A percentile compares a stretch with the other conserved stretches of the same genome.
Evolutionary conservation across 2,797 vertebrate genomes (phyloP).

Genomic region (Gymnothorax reevesii): DNA sequence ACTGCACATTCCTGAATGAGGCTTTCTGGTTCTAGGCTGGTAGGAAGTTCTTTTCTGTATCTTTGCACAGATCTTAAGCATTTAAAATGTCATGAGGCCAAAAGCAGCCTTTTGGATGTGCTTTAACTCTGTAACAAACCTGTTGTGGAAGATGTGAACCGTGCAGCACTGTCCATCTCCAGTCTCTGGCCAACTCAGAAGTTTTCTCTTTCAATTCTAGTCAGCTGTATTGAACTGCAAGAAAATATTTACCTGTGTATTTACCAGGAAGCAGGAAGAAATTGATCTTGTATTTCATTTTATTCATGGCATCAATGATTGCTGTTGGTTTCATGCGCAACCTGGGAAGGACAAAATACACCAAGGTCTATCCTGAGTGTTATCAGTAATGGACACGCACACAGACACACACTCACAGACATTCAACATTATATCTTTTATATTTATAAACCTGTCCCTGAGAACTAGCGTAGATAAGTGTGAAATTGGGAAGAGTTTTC

Average conservation of each 20-base stretch:
- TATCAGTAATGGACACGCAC: neutral
- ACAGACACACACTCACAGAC: neutral
- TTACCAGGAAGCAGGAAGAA: neutral
- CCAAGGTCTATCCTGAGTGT: neutral
- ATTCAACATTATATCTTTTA: neutral
- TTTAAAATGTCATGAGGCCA: neutral
- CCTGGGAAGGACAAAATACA: neutral
- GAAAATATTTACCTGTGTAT: neutral
- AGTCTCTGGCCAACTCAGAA: neutral
- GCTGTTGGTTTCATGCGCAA: neutral
- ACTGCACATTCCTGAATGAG: neutral
- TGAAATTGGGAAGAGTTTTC: neutral
- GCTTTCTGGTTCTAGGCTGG: neutral
- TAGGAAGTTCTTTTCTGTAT: neutral
- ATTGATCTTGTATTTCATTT: neutral
- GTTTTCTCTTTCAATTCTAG: neutral
- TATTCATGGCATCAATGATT: neutral
- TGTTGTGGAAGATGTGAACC: neutral
- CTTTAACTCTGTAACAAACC: neutral
- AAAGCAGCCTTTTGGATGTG: neutral
- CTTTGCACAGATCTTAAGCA: neutral
- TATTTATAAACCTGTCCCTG: neutral
- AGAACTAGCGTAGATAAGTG: constrained; percentile 8
- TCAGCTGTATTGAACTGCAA: neutral
- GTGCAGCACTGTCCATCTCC: neutral